Percentiles rank a stretch among this genome's conserved stretches.
These are phyloP conservation scores for Epistrophe grossulariae DNA, from an alignment of 2,888 invertebrate genomes.

Conservation along the genomic window DNA sequence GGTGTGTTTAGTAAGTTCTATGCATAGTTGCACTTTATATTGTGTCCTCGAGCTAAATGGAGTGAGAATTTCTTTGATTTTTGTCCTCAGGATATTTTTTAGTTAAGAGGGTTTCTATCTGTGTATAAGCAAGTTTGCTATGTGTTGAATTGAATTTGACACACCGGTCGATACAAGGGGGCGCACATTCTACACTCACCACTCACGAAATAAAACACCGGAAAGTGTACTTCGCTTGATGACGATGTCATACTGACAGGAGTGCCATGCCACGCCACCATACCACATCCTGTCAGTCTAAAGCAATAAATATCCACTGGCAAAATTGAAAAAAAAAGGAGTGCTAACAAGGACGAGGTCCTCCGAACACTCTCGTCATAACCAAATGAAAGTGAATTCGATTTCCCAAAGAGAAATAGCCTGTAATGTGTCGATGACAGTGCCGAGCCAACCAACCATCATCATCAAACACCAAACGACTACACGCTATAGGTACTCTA, in stretches of 20 bases:
- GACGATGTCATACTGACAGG: slow-evolving; percentile 34
- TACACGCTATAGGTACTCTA: background rate
- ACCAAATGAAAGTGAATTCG: slow-evolving; percentile 71
- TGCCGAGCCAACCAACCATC: slow-evolving; percentile 15
- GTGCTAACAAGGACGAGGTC: slow-evolving; percentile 47
- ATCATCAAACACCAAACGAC: slow-evolving; percentile 9
- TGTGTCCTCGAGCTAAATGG: slow-evolving; percentile 56
- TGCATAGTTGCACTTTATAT: slow-evolving; percentile 70
- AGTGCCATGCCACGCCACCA: slow-evolving; percentile 23
- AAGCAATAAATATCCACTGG: slow-evolving; percentile 56
- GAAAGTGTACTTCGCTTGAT: slow-evolving; percentile 37
- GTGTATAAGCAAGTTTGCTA: background rate
- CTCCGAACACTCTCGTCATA: slow-evolving; percentile 34
- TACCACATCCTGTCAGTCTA: slow-evolving; percentile 55
- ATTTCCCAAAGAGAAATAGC: slow-evolving; percentile 59
- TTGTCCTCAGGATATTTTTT: slow-evolving; percentile 54
- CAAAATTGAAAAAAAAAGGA: slow-evolving; percentile 34
- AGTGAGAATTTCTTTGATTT: slow-evolving; percentile 57
- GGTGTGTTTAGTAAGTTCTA: slow-evolving; percentile 38
- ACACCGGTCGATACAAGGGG: slow-evolving; percentile 34
- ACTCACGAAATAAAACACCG: slow-evolving; percentile 35
- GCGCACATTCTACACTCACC: slow-evolving; percentile 46
- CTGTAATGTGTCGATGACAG: slow-evolving; percentile 33
- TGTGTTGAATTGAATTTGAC: slow-evolving; percentile 65
- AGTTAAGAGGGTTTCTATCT: background rate